Evolutionary conservation across 2,888 invertebrate genomes (phyloP).

Genomic region (Tortricodes alternella): DNA sequence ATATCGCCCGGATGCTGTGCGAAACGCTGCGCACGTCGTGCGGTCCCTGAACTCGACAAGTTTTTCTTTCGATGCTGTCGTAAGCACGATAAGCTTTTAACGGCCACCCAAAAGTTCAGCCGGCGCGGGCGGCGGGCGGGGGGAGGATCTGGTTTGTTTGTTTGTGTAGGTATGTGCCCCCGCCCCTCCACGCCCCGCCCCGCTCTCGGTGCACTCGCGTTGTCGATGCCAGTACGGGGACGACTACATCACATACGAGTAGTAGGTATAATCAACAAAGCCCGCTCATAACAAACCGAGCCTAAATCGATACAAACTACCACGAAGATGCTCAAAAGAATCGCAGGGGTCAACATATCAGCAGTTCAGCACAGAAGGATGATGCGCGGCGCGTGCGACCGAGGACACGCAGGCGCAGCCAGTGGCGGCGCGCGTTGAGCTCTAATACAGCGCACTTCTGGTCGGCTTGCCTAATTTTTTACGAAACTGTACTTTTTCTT

Average conservation of each 20-base stretch:
- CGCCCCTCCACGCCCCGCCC: neutral
- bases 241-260: no score
- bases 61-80: constrained; percentile 7
- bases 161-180: constrained; percentile 50
- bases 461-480: neutral
- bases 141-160: constrained; percentile 68
- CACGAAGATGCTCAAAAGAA: no score
- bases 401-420: no score
- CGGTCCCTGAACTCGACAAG: constrained; percentile 31
- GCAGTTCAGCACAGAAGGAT: no score
- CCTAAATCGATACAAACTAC: neutral
- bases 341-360: no score
- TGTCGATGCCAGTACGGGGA: no score
- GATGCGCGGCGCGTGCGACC: no score
- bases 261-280: no score
- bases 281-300: neutral
- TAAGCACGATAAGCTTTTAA: constrained; percentile 6
- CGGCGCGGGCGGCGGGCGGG: constrained; percentile 35
- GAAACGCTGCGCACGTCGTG: neutral
- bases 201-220: no score
- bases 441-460: constrained; percentile 33
- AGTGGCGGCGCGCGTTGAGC: constrained; percentile 40
- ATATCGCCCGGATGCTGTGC: no score
- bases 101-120: constrained; percentile 43
- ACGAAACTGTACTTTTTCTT: neutral